A percentile compares a stretch with the other conserved stretches of the same genome.
Evolutionary conservation across 2,113 vertebrate species (phyloP).

Genomic region (Odontesthes bonariensis): DNA sequence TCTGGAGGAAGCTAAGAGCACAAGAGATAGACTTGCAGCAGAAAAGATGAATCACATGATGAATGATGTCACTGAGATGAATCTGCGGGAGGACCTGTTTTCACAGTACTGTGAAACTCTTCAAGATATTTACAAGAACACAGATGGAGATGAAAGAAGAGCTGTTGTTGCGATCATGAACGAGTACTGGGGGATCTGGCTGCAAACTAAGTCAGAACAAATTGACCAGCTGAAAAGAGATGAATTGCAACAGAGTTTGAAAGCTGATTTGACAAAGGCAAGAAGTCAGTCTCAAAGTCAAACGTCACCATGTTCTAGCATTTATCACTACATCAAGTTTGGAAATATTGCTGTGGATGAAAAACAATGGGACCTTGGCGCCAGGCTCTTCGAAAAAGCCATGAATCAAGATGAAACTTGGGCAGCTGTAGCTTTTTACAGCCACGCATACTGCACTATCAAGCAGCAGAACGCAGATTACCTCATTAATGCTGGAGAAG

Average conservation of each 20-base stretch:
- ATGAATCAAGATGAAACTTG: slow-evolving; percentile 29
- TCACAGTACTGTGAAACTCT: slow-evolving; percentile 34
- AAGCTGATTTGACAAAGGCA: slow-evolving; percentile 18
- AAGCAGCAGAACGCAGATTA: slow-evolving; percentile 1
- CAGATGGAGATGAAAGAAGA: slow-evolving; percentile 13
- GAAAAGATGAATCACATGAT: slow-evolving; percentile 29
- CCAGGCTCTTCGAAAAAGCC: slow-evolving; percentile 24
- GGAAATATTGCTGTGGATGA: slow-evolving; percentile 28
- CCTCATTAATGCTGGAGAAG: slow-evolving; percentile 23
- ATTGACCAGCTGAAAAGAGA: slow-evolving; percentile 18
- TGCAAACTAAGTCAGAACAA: slow-evolving; percentile 34
- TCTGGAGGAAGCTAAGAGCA: slow-evolving; percentile 29
- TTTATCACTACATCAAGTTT: slow-evolving; percentile 47
- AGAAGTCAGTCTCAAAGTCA: slow-evolving; percentile 5
- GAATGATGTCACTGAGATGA: slow-evolving; percentile 37
- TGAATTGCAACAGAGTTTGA: slow-evolving; percentile 18
- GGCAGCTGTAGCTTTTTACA: slow-evolving; percentile 46
- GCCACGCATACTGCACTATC: slow-evolving; percentile 17
- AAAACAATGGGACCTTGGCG: neutral
- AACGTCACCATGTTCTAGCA: slow-evolving; percentile 15
- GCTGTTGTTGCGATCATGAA: slow-evolving; percentile 31
- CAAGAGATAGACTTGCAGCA: slow-evolving; percentile 18
- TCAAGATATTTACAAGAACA: slow-evolving; percentile 19
- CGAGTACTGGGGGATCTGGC: slow-evolving; percentile 45
- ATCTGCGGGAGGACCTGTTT: slow-evolving; percentile 41